These are phyloP conservation scores for Corvus hawaiiensis DNA, from an alignment of 2,113 vertebrate species.

Conservation along the genomic window DNA sequence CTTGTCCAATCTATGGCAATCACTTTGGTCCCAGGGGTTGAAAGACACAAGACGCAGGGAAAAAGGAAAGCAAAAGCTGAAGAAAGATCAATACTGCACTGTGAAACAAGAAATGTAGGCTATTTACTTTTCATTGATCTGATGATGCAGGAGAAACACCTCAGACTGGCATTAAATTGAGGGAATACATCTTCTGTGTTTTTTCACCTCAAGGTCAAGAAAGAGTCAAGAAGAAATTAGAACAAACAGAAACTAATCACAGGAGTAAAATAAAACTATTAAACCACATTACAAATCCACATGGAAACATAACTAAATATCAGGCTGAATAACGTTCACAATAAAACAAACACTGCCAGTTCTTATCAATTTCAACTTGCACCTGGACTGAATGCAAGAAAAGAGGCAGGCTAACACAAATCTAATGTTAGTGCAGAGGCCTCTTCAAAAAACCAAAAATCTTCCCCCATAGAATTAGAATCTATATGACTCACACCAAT, in stretches of 20 bases:
- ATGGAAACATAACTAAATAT: conserved; percentile 72
- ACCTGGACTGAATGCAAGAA: not conserved
- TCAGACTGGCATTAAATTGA: conserved; percentile 97
- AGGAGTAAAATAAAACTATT: conserved; percentile 79
- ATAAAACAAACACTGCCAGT: conserved; percentile 45
- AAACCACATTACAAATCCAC: conserved; percentile 80
- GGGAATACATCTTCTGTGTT: conserved; percentile 88
- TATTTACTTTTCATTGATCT: conserved; percentile 99
- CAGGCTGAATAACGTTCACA: conserved; percentile 54
- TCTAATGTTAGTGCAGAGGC: not conserved
- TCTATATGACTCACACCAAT: not conserved
- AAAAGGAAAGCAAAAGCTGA: conserved; percentile 91
- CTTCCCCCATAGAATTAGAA: not conserved
- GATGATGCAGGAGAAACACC: conserved; percentile 99
- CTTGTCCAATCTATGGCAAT: conserved; percentile 99
- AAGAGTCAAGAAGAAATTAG: conserved; percentile 81
- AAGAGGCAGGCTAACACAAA: conserved; percentile 21
- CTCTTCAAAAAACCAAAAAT: not conserved
- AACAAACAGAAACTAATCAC: conserved; percentile 84
- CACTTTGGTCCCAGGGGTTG: conserved; percentile 94
- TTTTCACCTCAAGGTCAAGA: conserved; percentile 83
- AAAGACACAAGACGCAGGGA: conserved; percentile 89
- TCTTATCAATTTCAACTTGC: conserved; percentile 29
- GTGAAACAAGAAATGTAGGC: conserved; percentile 98
- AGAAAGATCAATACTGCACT: conserved; percentile 98